phyloP scores from a whole-genome alignment of 2,113 vertebrate species.

The Apeltes quadracus region DNA sequence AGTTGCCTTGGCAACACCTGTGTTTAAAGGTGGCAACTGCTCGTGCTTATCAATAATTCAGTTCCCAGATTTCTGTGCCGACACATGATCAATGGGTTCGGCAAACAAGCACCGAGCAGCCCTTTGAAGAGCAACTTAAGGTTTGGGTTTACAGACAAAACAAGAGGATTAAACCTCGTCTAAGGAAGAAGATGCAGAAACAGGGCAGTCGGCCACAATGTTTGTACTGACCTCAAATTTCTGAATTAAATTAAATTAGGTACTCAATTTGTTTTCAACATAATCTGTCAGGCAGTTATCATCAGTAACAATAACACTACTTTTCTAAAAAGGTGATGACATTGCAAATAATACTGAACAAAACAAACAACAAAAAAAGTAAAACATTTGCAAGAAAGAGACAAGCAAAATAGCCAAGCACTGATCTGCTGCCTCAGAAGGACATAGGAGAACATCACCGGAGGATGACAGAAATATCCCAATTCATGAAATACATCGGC shows the following conservation, averaged over 20 bases:
- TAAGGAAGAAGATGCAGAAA: not conserved
- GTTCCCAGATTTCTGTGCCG: not conserved
- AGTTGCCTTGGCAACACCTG: not conserved
- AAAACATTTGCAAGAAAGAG: constrained; percentile 7
- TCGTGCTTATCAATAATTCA: not conserved
- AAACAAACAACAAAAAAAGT: not conserved
- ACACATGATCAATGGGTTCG: not conserved
- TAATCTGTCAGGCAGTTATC: not conserved
- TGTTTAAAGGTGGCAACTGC: not conserved
- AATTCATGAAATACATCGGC: constrained; percentile 50
- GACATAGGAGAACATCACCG: constrained; percentile 36
- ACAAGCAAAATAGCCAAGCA: constrained; percentile 1
- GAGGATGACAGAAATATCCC: constrained; percentile 49
- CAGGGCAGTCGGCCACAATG: not conserved
- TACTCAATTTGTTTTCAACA: not conserved
- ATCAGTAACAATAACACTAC: not conserved
- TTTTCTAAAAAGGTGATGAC: not conserved
- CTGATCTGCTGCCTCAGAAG: constrained; percentile 47
- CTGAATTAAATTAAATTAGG: not conserved
- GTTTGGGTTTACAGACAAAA: not conserved
- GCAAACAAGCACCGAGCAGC: too few relatives aligned
- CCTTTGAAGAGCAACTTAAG: not conserved
- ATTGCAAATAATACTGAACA: not conserved
- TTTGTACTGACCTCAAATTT: not conserved
- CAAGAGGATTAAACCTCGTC: not conserved